These are phyloP conservation scores for Nematopogon swammerdamellus DNA, from an alignment of 2,888 invertebrate genomes.

Conservation along the genomic window DNA sequence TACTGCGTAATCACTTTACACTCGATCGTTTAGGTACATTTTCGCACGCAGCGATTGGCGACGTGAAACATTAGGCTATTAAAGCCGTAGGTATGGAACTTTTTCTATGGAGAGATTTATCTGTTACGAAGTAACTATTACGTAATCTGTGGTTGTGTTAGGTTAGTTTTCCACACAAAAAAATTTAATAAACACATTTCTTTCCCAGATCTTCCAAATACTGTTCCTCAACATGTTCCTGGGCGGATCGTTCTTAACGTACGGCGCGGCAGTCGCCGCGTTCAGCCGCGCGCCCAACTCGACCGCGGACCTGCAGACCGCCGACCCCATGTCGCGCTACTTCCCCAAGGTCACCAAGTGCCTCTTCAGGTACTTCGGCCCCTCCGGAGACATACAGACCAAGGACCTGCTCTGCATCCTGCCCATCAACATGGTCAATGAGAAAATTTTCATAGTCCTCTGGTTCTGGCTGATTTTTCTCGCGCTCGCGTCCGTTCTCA, in stretches of 20 bases:
- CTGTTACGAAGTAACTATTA: too few relatives aligned
- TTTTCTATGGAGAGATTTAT: too few relatives aligned
- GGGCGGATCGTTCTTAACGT: conserved; percentile 58
- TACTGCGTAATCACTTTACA: too few relatives aligned
- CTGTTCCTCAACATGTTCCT: conserved; percentile 64
- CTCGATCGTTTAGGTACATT: too few relatives aligned
- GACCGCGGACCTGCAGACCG: conserved; percentile 28
- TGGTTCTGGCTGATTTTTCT: conserved; percentile 74
- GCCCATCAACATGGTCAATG: conserved; percentile 74
- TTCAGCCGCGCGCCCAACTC: conserved; percentile 36
- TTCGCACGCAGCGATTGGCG: too few relatives aligned
- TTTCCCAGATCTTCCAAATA: conserved; percentile 63
- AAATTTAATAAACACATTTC: neutral
- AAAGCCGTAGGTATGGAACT: too few relatives aligned
- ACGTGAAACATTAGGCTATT: too few relatives aligned
- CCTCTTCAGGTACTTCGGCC: conserved; percentile 55
- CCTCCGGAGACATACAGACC: conserved; percentile 53
- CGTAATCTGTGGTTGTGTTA: too few relatives aligned
- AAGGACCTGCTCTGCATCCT: conserved; percentile 70
- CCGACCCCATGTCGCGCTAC: conserved; percentile 64
- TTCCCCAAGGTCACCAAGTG: conserved; percentile 71
- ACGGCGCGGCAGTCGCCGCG: conserved; percentile 54
- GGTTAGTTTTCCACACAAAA: too few relatives aligned
- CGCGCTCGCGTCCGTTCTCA: conserved; percentile 56
- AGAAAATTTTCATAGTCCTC: conserved; percentile 71